Evolutionary conservation across 2,888 invertebrate species (phyloP).

Genomic region (Gortyna flavago): DNA sequence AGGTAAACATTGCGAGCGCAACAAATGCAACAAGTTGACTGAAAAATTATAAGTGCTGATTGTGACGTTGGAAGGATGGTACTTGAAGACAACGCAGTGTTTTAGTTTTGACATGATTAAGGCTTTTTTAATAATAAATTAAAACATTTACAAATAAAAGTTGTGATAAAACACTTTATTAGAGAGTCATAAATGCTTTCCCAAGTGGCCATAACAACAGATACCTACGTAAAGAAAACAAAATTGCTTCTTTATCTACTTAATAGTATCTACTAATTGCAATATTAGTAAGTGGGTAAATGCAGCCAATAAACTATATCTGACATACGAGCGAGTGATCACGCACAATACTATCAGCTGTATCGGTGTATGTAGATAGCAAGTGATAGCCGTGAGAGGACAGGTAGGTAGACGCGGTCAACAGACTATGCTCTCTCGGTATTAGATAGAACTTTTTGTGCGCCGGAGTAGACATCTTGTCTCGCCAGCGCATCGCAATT

Average conservation of each 20-base stretch:
- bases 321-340: conserved; percentile 25
- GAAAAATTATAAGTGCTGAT: background rate
- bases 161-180: background rate
- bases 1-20: conserved; percentile 15
- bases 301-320: conserved; percentile 36
- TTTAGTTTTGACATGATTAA: background rate
- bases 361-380: background rate
- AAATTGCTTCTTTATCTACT: background rate
- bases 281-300: background rate
- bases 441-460: background rate
- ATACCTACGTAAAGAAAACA: background rate
- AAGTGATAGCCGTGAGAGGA: background rate
- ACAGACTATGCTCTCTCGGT: background rate
- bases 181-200: background rate
- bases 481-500: background rate
- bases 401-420: background rate
- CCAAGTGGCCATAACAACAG: background rate
- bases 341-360: conserved; percentile 35
- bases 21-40: background rate
- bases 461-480: background rate
- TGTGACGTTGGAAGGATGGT: no score
- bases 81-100: background rate
- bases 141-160: background rate
- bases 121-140: background rate
- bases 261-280: background rate